Evolutionary conservation across 2,888 invertebrate genomes (phyloP), one percentile per base, ranked within the genome.

Genomic region (Liodrosophila aerea): DNA sequence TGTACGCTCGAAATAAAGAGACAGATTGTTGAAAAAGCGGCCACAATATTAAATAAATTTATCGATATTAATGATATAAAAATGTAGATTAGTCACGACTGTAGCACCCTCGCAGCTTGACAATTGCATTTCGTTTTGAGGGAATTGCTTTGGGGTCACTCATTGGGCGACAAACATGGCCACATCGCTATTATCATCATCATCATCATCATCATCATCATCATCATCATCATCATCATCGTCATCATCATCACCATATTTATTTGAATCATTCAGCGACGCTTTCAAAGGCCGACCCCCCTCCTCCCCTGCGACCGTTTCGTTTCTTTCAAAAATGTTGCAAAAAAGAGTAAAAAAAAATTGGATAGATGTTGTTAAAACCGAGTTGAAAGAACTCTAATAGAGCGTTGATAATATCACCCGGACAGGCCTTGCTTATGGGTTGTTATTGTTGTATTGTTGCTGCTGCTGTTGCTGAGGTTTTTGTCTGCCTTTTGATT

Each of bases 321-420:
- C 15, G 37, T 44, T 58, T 58, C 56, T 44, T 39, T 51, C 41
- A 53, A 39, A 40, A 31, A 54, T 52, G 47, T 47, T 59, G 40
- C 49, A 51, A 39, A 59, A 41, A 37, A 5, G 9, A 45, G 37
- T 8, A 9, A 47, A 46, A 33, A 33, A 5, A 34, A 52, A 22
- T 49, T 34, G 31, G 45, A 50, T 22, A 58, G 39, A 49, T 43
- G 51, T 64, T 64, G 45, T 67, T 44, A 44, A 73, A 56, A 47
- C 27, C 56, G 46, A 82, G 80, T 82, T 83, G 66, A 78, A 77
- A 77, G 80, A 77, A 77, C 80, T 82, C 60, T 72, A 64, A 52
- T 58, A 65, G 57, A 64, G 65, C 75, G 65, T 65, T 78, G 64
- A 78, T 66, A 67, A 73, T 63, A 70, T 65, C 61, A 56, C 36